Percentiles rank a stretch among this genome's conserved stretches.
Conservation (phyloP, 2,888 invertebrate genomes). For the Octodonta nipae region DNA sequence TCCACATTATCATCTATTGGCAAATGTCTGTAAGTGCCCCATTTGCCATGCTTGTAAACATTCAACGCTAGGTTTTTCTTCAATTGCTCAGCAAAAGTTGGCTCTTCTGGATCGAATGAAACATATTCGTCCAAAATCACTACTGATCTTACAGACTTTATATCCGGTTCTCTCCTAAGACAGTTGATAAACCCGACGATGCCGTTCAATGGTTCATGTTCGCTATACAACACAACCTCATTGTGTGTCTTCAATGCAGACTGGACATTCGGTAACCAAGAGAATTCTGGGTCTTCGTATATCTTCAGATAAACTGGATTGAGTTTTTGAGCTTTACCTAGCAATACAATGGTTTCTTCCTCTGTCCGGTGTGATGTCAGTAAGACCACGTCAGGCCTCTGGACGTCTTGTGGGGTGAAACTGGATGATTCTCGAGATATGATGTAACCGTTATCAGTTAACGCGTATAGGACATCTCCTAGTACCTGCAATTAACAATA, state of each 20-base stretch:
- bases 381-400: slow-evolving; percentile 18
- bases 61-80: slow-evolving; percentile 67
- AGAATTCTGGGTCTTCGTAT: slow-evolving; percentile 19
- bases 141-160: slow-evolving; percentile 34
- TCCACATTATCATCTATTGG: slow-evolving; percentile 42
- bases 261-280: slow-evolving; percentile 41
- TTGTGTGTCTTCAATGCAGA: slow-evolving; percentile 29
- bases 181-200: slow-evolving; percentile 66
- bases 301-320: slow-evolving; percentile 36
- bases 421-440: slow-evolving; percentile 45
- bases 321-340: slow-evolving; percentile 34
- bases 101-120: slow-evolving; percentile 41
- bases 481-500: slow-evolving; percentile 13
- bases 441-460: slow-evolving; percentile 45
- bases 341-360: slow-evolving; percentile 41
- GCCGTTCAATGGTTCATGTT: slow-evolving; percentile 59
- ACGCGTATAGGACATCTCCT: slow-evolving; percentile 8
- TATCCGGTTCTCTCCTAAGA: slow-evolving; percentile 46
- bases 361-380: slow-evolving; percentile 39
- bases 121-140: slow-evolving; percentile 49
- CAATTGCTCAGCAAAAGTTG: slow-evolving; percentile 51
- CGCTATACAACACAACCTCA: slow-evolving; percentile 48
- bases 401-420: slow-evolving; percentile 26
- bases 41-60: slow-evolving; percentile 48
- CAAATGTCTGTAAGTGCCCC: slow-evolving; percentile 69